Base-by-base conservation (phyloP, 2,888 invertebrate genomes). In the Malacosoma neustria region DNA sequence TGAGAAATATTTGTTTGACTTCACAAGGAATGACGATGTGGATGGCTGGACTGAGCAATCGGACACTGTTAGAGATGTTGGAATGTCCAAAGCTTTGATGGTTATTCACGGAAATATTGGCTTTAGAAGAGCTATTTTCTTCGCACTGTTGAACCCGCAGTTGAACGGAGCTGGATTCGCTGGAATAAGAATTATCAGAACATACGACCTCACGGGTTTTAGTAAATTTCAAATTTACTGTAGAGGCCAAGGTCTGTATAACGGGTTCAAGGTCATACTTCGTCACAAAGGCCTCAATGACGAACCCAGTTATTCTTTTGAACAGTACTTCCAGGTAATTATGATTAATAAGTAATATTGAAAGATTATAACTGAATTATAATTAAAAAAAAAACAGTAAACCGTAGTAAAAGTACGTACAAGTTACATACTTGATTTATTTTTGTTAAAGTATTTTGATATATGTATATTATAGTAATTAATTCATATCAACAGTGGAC, bases 131-230 rank as follows among this genome's bases (percentile, higher is more conserved):
- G 91, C 89, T 0, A 74, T 91, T 51, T 88, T 91, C 49, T 91
- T 91, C 50, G 87, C 88, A 2, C 64, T 91, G 34, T 57, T 91
- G 13, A 91, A 90, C 57, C 91, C 91, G 3, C 91, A 91, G 66
- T 76, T 87, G 5, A 90, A 91, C 46, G 91, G 91, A 1, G 91
- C 91, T 13, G 89, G 90, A 1, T 91, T 91, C 61, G 90, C 90
- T 15, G 91, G 91, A 7, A 80, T 89, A 42, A 65, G 88, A 42
- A 85, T 79, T n/a, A 51, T 71, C 9, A 79, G 74, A 5, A 57
- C 71, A 13, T 80, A 88, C 39, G 66, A 91, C 55, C 65, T 91
- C 3, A 71, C 75, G 0, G 74, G 72, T 6, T 82, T 75, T 47
- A 69, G 72, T 0, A 77, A 79, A 43, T 61, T 91, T 12, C 77